Conservation (phyloP, 2,888 invertebrate genomes). For the Miltochrista miniata region DNA sequence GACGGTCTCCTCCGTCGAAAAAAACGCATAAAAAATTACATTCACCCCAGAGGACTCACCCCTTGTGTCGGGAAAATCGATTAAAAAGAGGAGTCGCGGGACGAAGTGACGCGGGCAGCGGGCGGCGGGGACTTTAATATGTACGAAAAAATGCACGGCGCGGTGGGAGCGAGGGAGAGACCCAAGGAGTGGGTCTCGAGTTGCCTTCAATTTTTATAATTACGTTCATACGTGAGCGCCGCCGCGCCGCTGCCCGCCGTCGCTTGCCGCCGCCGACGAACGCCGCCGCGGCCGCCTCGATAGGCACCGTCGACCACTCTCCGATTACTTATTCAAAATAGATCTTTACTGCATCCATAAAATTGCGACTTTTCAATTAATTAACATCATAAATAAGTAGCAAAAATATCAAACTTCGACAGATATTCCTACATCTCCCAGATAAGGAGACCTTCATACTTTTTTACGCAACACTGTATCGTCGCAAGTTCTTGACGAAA, state of each 20-base stretch:
- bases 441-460: constrained; percentile 3
- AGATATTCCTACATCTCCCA: no score
- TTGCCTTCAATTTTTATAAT: constrained; percentile 83
- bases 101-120: constrained; percentile 61
- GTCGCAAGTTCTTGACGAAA: constrained; percentile 32
- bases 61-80: constrained; percentile 84
- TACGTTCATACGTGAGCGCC: constrained; percentile 85
- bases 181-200: constrained; percentile 69
- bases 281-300: constrained; percentile 14
- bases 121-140: constrained; percentile 78
- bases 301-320: constrained; percentile 34
- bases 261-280: constrained; percentile 41
- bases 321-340: constrained; percentile 66
- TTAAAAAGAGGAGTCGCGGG: constrained; percentile 83
- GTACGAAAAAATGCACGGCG: constrained; percentile 84
- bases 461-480: constrained; percentile 11
- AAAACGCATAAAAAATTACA: constrained; percentile 85
- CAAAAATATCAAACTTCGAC: no score
- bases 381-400: no score
- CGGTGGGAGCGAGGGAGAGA: constrained; percentile 76
- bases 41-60: constrained; percentile 84
- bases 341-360: constrained; percentile 40
- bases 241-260: constrained; percentile 34
- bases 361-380: no score
- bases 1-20: constrained; percentile 76